Percentiles rank a stretch among this genome's conserved stretches.
Conservation (phyloP, 1,140 invertebrate species). For the Bombus ignitus region DNA sequence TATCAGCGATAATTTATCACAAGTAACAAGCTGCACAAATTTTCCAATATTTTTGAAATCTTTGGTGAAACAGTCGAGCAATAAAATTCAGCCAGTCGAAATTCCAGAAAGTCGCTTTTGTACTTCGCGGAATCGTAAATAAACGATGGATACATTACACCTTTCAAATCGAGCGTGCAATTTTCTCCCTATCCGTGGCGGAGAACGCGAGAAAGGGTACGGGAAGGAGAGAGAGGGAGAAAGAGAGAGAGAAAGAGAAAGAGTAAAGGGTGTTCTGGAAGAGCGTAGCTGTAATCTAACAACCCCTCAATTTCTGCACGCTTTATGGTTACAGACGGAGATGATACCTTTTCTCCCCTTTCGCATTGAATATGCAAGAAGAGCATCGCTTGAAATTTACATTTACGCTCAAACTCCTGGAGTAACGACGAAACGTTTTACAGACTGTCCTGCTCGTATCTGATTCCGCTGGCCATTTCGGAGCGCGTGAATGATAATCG, state of each 20-base stretch:
- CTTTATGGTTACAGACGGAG: conserved; percentile 50
- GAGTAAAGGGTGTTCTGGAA: conserved; percentile 27
- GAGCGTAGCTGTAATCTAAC: conserved; percentile 48
- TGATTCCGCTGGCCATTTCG: conserved; percentile 25
- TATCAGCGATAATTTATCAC: too few species aligned
- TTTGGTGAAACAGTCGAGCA: not conserved
- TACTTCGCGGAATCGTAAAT: conserved; percentile 30
- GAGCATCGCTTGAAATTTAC: conserved; percentile 57
- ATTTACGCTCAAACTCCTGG: conserved; percentile 51
- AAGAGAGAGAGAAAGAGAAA: too few species aligned
- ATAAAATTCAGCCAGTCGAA: not conserved
- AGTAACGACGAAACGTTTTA: conserved; percentile 50
- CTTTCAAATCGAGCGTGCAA: conserved; percentile 50
- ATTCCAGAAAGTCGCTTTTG: conserved; percentile 3
- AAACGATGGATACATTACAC: conserved; percentile 38
- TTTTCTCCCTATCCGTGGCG: conserved; percentile 16
- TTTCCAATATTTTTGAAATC: not conserved
- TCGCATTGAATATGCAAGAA: conserved; percentile 58
- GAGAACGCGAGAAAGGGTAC: too few species aligned
- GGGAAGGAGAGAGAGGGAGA: not conserved
- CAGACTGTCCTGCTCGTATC: conserved; percentile 42
- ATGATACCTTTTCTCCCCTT: conserved; percentile 43
- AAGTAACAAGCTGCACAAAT: too few species aligned
- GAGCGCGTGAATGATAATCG: conserved; percentile 34
- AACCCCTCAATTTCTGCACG: conserved; percentile 50